phyloP scores from a whole-genome alignment of 2,113 vertebrate species.

The Sula dactylatra region DNA sequence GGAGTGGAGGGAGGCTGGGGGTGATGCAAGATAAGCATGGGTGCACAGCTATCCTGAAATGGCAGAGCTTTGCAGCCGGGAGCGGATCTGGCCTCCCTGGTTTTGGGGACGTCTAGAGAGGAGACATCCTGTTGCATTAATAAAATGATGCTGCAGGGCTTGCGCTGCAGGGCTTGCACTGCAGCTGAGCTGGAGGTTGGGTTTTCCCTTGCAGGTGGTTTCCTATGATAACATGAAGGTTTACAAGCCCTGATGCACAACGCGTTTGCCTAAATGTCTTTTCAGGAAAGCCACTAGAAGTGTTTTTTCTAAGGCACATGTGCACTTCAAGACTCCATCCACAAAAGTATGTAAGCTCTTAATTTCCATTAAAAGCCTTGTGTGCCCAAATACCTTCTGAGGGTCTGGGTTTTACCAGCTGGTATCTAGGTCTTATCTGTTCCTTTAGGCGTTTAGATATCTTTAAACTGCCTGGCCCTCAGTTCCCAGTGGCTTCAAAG shows the following conservation, averaged over 20 bases:
- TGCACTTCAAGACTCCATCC: background rate
- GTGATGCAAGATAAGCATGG: background rate
- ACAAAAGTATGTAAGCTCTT: background rate
- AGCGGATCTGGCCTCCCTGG: background rate
- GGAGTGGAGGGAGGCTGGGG: background rate
- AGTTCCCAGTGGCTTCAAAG: background rate
- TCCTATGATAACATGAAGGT: background rate
- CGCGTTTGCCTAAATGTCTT: background rate
- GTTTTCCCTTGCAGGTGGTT: background rate
- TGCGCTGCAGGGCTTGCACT: background rate
- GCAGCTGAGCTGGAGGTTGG: background rate
- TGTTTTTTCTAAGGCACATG: background rate
- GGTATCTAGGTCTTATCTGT: background rate
- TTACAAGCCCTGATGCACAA: background rate
- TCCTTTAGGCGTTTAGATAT: background rate
- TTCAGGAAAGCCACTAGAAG: background rate
- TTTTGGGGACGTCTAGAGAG: background rate
- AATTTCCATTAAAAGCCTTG: background rate
- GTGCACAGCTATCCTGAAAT: background rate
- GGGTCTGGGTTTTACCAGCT: background rate
- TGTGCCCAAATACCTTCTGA: background rate
- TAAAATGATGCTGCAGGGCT: background rate
- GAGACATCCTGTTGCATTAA: background rate
- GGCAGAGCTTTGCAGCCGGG: background rate
- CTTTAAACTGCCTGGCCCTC: background rate